These are phyloP conservation scores for Notolabrus celidotus DNA, from an alignment of 2,797 vertebrate genomes.

Conservation along the genomic window DNA sequence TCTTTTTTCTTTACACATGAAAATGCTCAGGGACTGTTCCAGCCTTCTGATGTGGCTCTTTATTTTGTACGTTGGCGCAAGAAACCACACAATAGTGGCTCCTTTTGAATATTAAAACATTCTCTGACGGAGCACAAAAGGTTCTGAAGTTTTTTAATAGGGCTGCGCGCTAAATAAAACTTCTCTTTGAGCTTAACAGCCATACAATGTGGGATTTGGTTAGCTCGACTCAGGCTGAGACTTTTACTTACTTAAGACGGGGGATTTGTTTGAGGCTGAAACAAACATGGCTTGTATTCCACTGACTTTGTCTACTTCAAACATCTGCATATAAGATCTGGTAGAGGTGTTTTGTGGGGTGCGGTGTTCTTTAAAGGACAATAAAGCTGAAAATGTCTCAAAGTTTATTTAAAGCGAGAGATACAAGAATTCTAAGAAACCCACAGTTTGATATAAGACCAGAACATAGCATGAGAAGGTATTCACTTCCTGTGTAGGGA, in stretches of 20 bases:
- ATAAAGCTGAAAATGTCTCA: constrained; percentile 35
- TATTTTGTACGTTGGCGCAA: constrained; percentile 85
- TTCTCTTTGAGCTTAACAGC: constrained; percentile 82
- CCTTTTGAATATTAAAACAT: constrained; percentile 89
- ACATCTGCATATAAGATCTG: constrained; percentile 58
- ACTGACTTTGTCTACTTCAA: constrained; percentile 62
- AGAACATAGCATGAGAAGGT: constrained; percentile 20
- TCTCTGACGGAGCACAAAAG: constrained; percentile 82
- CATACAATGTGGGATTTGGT: constrained; percentile 80
- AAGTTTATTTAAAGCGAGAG: constrained; percentile 40
- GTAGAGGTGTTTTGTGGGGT: constrained; percentile 65
- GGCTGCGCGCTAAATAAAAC: constrained; percentile 83
- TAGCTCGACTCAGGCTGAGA: constrained; percentile 70
- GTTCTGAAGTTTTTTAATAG: constrained; percentile 87
- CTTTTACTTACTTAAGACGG: constrained; percentile 65
- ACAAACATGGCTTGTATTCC: constrained; percentile 79
- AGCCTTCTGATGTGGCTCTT: constrained; percentile 87
- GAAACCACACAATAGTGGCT: constrained; percentile 86
- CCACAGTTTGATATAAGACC: constrained; percentile 38
- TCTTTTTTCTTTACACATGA: constrained; percentile 81
- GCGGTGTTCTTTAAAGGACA: constrained; percentile 37
- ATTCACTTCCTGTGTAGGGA: neutral
- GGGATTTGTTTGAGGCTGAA: constrained; percentile 81
- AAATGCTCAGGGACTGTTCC: constrained; percentile 84
- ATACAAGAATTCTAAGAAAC: constrained; percentile 38